Base-by-base conservation (phyloP, 2,113 vertebrate genomes). In the Vulpes ferrilata region DNA sequence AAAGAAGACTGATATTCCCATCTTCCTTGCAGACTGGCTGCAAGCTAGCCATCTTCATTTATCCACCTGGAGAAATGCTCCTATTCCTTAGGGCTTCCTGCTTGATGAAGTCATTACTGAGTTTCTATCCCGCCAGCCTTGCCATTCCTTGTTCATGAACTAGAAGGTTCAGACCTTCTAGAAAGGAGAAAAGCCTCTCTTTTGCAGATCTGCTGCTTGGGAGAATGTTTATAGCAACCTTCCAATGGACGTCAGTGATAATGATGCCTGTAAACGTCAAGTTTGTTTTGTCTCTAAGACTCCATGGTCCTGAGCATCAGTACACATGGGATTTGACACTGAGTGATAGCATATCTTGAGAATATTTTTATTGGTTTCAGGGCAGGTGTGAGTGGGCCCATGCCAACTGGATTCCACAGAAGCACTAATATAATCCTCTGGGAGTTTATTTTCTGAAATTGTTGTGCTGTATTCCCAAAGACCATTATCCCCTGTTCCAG, bases 371-470 rank as follows among this genome's bases (percentile, higher is more conserved):
- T 78, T 71, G 73, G 22, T 48, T 35, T 62, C 17, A 51, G 23
- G 51, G 51, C 9, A 38, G 2, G 20, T 5, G 10, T 35, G 43
- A 59, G 7, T 93, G 13, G 11, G 84, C 62, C 17, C 11, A 62
- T 19, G 62, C 25, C 73, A 60, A 51, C 4, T 32, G 51, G 62
- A 67, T 60, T 64, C 81, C 27, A 76, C 30, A 86, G 71, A 76
- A 89, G 7, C 51, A 83, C 53, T 60, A 17, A 76, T 92, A 35
- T 85, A 67, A 53, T 65, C 38, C 12, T 2, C 32, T 73, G n/a
- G 16, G 19, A 87, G 27, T 78, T 94, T 69, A 92, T 69, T 73
- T 86, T 79, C 32, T 83, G 81, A 76, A 86, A 67, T 69, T 92
- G 5, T 59, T 53, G 19, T 69, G n/a, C n/a, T 13, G 22, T 60